phyloP scores from a whole-genome alignment of 1,140 invertebrate genomes.

The Scaptomyza pallida region DNA sequence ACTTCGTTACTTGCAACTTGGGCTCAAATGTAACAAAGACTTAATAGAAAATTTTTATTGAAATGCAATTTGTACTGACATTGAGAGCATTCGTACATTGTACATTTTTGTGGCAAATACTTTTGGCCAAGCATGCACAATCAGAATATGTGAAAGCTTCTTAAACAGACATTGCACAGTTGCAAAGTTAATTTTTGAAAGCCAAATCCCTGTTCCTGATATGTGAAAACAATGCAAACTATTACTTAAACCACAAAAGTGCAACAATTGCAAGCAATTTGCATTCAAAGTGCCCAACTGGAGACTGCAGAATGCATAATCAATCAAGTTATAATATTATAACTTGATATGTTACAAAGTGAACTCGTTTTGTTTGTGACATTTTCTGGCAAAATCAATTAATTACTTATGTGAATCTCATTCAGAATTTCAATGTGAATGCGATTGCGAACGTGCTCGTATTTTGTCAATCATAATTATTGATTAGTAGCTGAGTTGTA shows the following conservation, averaged over 20 bases:
- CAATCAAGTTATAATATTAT: slow-evolving; percentile 12
- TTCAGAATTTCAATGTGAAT: slow-evolving; percentile 14
- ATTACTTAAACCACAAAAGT: neutral
- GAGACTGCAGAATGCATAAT: slow-evolving; percentile 22
- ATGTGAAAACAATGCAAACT: neutral
- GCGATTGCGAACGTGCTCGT: neutral
- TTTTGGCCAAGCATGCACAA: slow-evolving; percentile 1
- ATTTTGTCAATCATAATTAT: slow-evolving; percentile 76
- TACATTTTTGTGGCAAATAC: slow-evolving; percentile 28
- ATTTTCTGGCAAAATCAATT: slow-evolving; percentile 47
- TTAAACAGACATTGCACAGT: neutral
- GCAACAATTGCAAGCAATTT: slow-evolving; percentile 15
- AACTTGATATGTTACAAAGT: neutral
- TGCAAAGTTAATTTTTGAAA: neutral
- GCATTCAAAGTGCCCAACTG: slow-evolving; percentile 9
- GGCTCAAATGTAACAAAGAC: slow-evolving; percentile 6
- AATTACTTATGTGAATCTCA: slow-evolving; percentile 26
- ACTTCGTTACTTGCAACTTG: neutral
- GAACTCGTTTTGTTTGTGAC: slow-evolving; percentile 5
- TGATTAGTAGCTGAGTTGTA: slow-evolving; percentile 62
- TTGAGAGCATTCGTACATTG: neutral
- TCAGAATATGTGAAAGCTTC: neutral
- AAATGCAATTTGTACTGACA: slow-evolving; percentile 2
- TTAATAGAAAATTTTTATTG: slow-evolving; percentile 29
- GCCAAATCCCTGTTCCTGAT: neutral